phyloP scores from a whole-genome alignment of 2,888 invertebrate species.

The Sphecodes monilicornis region DNA sequence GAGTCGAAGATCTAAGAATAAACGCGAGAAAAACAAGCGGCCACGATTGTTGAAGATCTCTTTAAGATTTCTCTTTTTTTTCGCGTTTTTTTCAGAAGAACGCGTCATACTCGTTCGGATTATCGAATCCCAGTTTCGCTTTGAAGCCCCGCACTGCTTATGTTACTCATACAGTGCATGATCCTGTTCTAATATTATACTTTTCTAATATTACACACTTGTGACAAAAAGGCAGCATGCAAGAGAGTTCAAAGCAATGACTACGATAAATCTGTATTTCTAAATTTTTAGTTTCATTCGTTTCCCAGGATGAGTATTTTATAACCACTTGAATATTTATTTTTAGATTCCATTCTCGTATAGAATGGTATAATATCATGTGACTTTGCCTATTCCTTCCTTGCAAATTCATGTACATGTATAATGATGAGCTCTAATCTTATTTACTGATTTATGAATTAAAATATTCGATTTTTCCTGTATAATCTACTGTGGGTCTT shows the following conservation, averaged over 20 bases:
- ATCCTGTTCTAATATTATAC: not conserved
- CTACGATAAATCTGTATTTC: not conserved
- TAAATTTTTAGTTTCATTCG: too few relatives aligned
- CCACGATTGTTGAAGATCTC: constrained; percentile 59
- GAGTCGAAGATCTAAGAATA: constrained; percentile 81
- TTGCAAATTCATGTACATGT: too few relatives aligned
- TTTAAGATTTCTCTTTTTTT: constrained; percentile 19
- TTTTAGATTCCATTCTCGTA: not conserved
- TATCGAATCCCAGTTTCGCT: constrained; percentile 23
- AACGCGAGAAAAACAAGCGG: constrained; percentile 76
- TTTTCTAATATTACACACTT: not conserved
- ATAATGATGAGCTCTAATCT: too few relatives aligned
- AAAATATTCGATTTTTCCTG: not conserved
- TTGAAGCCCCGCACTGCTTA: not conserved
- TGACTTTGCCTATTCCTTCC: not conserved
- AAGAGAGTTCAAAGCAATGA: not conserved
- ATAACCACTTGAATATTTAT: not conserved
- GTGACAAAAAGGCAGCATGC: not conserved
- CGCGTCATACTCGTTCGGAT: constrained; percentile 35
- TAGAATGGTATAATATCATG: too few relatives aligned
- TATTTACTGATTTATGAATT: not conserved
- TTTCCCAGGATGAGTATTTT: not conserved
- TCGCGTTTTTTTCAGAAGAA: constrained; percentile 40
- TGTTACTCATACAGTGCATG: not conserved
- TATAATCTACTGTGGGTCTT: not conserved